A percentile compares a stretch with the other conserved stretches of the same genome.
phyloP scores from a whole-genome alignment of 2,797 vertebrate genomes.

The Petrocephalus schoutedeni region DNA sequence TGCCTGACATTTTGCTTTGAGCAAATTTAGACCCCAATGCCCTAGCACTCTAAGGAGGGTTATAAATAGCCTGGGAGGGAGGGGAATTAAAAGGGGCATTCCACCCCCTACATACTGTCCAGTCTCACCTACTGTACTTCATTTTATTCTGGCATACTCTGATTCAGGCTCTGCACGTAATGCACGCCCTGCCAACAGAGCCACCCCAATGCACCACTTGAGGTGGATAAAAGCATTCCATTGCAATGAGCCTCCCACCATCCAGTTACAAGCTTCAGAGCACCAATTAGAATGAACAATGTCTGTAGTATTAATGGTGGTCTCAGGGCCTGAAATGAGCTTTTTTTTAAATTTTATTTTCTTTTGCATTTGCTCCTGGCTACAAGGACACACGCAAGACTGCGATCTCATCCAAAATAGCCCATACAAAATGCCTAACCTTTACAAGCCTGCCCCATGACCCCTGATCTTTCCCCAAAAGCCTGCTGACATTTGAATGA shows the following conservation, averaged over 20 bases:
- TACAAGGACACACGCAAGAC: not conserved
- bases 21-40: constrained; percentile 3
- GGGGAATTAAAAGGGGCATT: not conserved
- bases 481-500: constrained; percentile 27
- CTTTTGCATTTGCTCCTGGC: not conserved
- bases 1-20: not conserved
- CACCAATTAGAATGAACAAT: not conserved
- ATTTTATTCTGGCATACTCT: not conserved
- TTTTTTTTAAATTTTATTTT: not conserved
- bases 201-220: not conserved
- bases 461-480: constrained; percentile 31
- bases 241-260: not conserved
- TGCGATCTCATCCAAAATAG: not conserved
- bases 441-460: constrained; percentile 21
- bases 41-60: constrained; percentile 2
- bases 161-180: not conserved
- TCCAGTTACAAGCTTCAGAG: not conserved
- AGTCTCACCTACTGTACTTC: not conserved
- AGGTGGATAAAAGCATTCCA: not conserved
- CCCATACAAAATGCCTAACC: constrained; percentile 14
- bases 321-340: not conserved
- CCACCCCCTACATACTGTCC: not conserved
- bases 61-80: constrained; percentile 18
- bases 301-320: not conserved
- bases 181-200: not conserved